Evolutionary conservation across 2,797 vertebrate genomes (phyloP).

Genomic region (Malurus leucopterus): DNA sequence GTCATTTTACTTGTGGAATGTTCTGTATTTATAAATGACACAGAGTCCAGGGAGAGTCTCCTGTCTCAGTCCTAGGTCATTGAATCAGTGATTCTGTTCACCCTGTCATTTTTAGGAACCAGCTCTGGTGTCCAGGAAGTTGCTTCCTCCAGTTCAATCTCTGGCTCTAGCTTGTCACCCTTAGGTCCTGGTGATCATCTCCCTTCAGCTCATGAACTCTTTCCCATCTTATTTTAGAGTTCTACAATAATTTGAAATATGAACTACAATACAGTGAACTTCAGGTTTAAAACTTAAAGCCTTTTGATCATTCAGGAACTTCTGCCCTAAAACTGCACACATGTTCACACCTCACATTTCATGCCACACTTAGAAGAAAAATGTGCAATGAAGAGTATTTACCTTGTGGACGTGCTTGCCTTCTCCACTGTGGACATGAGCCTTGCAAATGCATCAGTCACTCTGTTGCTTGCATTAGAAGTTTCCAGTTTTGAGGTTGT

Average conservation of each 20-base stretch:
- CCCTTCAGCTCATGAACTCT: neutral
- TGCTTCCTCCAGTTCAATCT: neutral
- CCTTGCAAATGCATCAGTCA: conserved; percentile 82
- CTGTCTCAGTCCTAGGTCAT: neutral
- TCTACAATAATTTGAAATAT: neutral
- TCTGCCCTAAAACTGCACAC: neutral
- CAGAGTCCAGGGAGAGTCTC: neutral
- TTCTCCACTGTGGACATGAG: conserved; percentile 88
- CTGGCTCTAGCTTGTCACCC: neutral
- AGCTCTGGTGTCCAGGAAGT: neutral
- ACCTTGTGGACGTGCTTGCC: conserved; percentile 85
- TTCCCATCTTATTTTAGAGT: neutral
- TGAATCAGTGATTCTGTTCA: neutral
- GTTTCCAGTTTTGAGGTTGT: conserved; percentile 86
- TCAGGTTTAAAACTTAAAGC: neutral
- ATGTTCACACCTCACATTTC: neutral
- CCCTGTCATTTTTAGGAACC: neutral
- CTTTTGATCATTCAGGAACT: neutral
- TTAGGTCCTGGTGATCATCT: neutral
- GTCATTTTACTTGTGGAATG: neutral
- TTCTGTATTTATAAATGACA: neutral
- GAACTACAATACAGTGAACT: neutral
- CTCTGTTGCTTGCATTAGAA: conserved; percentile 66
- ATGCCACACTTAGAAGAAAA: neutral
- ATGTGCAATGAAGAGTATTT: neutral